Percentiles rank a stretch among this genome's conserved stretches.
Conservation (phyloP, 2,113 vertebrate genomes). For the Chaetops frenatus region DNA sequence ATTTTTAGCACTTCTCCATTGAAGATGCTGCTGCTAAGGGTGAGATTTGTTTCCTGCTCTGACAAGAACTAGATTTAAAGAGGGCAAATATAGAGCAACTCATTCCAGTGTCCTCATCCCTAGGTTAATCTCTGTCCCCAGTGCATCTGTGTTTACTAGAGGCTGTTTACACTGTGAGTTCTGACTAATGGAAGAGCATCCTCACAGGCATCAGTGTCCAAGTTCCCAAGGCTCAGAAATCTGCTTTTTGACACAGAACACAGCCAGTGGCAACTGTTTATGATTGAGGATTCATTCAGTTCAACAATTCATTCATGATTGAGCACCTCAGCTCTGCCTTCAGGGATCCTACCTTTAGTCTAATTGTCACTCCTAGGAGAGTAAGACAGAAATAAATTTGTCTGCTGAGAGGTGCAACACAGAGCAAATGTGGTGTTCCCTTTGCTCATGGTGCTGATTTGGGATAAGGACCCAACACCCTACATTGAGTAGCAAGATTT, state of each 20-base stretch:
- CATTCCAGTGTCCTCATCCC: neutral
- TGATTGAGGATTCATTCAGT: neutral
- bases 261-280: neutral
- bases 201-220: neutral
- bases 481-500: neutral
- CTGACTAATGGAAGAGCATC: neutral
- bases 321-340: neutral
- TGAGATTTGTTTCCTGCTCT: neutral
- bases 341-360: neutral
- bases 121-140: constrained; percentile 19
- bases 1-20: neutral
- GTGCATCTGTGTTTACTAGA: constrained; percentile 22
- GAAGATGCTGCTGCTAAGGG: neutral
- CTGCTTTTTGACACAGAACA: neutral
- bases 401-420: neutral
- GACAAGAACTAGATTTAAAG: neutral
- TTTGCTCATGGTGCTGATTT: neutral
- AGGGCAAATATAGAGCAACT: neutral
- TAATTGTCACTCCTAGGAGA: neutral
- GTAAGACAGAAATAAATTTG: neutral
- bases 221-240: constrained; percentile 12
- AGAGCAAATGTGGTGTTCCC: neutral
- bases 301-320: no score
- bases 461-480: neutral
- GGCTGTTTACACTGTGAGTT: neutral